Percentiles rank a stretch among this genome's conserved stretches.
Conservation (phyloP, 2,888 invertebrate species). For the Dicycla oo region DNA sequence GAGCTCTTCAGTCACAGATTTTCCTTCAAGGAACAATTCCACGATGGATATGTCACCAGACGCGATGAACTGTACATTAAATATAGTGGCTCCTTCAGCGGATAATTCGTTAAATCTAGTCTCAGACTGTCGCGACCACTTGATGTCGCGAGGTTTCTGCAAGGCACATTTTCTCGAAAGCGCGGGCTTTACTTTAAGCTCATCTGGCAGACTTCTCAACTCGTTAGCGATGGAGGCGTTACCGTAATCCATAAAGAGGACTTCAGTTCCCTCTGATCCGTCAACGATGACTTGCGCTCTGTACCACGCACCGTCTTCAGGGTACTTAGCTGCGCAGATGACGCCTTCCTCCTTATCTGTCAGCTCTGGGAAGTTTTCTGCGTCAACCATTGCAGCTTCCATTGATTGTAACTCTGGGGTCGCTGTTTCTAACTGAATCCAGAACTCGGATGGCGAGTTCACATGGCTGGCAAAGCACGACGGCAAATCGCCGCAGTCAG, state of each 20-base stretch:
- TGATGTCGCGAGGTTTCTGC: constrained; percentile 89
- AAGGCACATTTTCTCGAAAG: constrained; percentile 92
- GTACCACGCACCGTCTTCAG: constrained; percentile 92
- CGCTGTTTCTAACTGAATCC: constrained; percentile 93
- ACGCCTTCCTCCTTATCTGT: constrained; percentile 86
- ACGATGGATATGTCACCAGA: constrained; percentile 92
- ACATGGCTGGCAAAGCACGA: constrained; percentile 94
- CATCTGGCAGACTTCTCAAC: constrained; percentile 90
- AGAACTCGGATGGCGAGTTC: constrained; percentile 94
- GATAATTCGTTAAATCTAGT: constrained; percentile 92
- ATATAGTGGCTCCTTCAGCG: constrained; percentile 93
- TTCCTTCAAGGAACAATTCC: constrained; percentile 91
- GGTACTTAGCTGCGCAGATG: constrained; percentile 92
- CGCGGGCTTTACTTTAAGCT: constrained; percentile 90
- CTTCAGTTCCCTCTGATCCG: constrained; percentile 90
- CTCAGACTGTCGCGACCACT: constrained; percentile 92
- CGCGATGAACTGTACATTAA: constrained; percentile 92
- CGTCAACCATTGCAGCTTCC: constrained; percentile 89
- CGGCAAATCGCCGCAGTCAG: constrained; percentile 87
- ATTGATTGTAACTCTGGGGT: constrained; percentile 90
- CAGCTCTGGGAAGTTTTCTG: constrained; percentile 88
- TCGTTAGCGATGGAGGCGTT: constrained; percentile 91
- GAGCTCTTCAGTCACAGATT: constrained; percentile 91
- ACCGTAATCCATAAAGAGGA: constrained; percentile 93
- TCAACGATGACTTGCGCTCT: constrained; percentile 91